Conservation (phyloP, 2,888 invertebrate species). For the Drosophila pseudotalamancana region DNA sequence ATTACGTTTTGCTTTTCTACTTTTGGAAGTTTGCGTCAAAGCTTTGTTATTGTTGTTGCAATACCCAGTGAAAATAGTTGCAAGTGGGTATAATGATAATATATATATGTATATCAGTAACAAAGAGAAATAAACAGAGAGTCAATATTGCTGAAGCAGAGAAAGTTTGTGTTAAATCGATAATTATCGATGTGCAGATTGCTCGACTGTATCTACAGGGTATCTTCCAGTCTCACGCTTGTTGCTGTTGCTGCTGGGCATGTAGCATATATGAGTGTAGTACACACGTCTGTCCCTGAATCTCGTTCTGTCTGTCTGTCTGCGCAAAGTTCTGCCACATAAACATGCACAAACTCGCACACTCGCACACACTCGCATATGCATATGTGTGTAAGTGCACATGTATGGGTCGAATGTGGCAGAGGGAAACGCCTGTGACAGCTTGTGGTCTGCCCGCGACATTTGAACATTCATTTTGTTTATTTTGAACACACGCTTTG, state of each 20-base stretch:
- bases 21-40: slow-evolving; percentile 64
- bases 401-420: slow-evolving; percentile 34
- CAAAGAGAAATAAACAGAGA: not conserved
- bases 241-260: slow-evolving; percentile 39
- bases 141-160: too few relatives aligned
- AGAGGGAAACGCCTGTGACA: slow-evolving; percentile 69
- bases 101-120: not conserved
- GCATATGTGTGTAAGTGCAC: not conserved
- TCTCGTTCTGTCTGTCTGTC: slow-evolving; percentile 26
- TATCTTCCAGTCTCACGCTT: not conserved
- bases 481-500: slow-evolving; percentile 71
- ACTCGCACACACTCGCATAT: not conserved
- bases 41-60: slow-evolving; percentile 52
- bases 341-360: not conserved
- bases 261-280: slow-evolving; percentile 22
- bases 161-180: too few relatives aligned
- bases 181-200: not conserved
- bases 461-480: slow-evolving; percentile 79
- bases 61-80: not conserved
- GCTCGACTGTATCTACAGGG: not conserved
- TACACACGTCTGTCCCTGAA: slow-evolving; percentile 18
- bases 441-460: slow-evolving; percentile 81
- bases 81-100: not conserved
- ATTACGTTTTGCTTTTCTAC: slow-evolving; percentile 62
- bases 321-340: slow-evolving; percentile 36